Base-by-base conservation (phyloP, 2,797 vertebrate species). In the Gorsachius magnificus region DNA sequence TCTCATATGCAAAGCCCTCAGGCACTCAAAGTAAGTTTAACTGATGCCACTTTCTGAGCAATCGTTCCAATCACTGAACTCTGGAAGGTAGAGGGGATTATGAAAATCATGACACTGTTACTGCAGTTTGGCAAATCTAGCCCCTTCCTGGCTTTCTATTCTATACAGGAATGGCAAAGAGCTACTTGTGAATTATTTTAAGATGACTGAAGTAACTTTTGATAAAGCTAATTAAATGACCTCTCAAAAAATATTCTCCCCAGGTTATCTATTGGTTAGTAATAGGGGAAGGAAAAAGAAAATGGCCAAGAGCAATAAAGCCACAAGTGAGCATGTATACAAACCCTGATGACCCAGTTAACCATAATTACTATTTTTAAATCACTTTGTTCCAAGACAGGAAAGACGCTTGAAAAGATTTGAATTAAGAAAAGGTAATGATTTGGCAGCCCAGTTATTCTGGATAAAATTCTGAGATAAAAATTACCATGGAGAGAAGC, bases 1-100 rank as follows among this genome's bases (percentile, higher is more conserved):
- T 69, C 12, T 38, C 5, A 18, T n/a, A 18, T 12, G 20, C 25
- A 84, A 84, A 70, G 28, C 13, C 13, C 2, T 87, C 19, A 24
- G 15, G 3, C 6, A 76, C 8, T 9, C 41, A 45, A 91, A 65
- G 17, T 16, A 51, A 51, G 6, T 58, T 64, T 63, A 29, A 57
- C 10, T 11, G n/a, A 43, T 64, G 10, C 19, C 14, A 33, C 2
- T 11, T 90, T 75, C 53, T 50, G 33, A 63, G 13, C 6, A 69
- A 29, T 5, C 0, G 0, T 3, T 86, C 20, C 7, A 26, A 4
- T 25, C 13, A 22, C 12, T 19, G 28, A 89, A 18, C 7, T 80
- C 46, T 61, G 41, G 16, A 80, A 61, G 16, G 41, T 3, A 38
- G 3, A 33, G 18, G 6, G 2, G 3, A 18, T 75, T 58, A 58